Percentiles rank a stretch among this genome's conserved stretches.
phyloP scores from a whole-genome alignment of 2,888 invertebrate genomes.

The Hoplodrina blanda region DNA sequence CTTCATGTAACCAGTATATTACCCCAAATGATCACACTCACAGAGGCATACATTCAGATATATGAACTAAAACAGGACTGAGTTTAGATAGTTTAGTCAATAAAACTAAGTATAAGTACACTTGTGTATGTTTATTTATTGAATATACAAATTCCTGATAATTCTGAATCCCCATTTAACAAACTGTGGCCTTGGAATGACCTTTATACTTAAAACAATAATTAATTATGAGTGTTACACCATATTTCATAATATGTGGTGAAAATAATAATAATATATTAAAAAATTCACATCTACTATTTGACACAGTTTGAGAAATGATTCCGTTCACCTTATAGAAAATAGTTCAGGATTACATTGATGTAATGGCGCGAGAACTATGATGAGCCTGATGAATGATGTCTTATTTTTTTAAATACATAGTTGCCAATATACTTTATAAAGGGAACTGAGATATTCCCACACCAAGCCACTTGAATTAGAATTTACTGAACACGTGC shows the following conservation, averaged over 20 bases:
- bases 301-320: constrained; percentile 81
- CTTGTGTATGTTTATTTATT: constrained; percentile 81
- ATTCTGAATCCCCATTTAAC: constrained; percentile 72
- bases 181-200: constrained; percentile 81
- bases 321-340: constrained; percentile 57
- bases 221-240: constrained; percentile 68
- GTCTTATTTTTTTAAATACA: constrained; percentile 21
- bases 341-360: constrained; percentile 53
- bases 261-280: constrained; percentile 68
- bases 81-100: constrained; percentile 58
- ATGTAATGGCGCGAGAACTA: constrained; percentile 1
- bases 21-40: constrained; percentile 99
- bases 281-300: constrained; percentile 73
- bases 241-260: constrained; percentile 73
- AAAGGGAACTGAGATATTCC: constrained; percentile 17
- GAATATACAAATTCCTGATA: constrained; percentile 83
- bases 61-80: constrained; percentile 91
- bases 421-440: constrained; percentile 26
- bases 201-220: constrained; percentile 76
- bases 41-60: constrained; percentile 99
- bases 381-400: constrained; percentile 12
- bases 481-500: constrained; percentile 56
- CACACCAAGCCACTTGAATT: constrained; percentile 44
- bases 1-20: constrained; percentile 99
- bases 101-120: constrained; percentile 69